Evolutionary conservation across 1,140 invertebrate genomes (phyloP).

Genomic region (Drosophila leontia): DNA sequence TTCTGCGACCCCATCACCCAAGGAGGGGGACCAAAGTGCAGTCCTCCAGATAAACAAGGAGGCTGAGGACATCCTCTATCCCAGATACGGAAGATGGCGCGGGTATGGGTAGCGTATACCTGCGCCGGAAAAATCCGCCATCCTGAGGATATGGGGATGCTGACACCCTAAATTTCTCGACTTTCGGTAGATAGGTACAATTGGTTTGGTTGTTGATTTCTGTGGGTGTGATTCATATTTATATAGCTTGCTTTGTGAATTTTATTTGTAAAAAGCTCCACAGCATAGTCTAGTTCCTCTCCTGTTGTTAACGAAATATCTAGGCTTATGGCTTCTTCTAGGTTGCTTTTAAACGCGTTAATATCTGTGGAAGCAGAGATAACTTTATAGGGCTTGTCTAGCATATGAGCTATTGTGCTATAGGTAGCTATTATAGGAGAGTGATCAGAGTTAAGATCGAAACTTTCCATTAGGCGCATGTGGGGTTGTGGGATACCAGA

Average conservation of each 20-base stretch:
- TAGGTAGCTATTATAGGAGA: conserved; percentile 17
- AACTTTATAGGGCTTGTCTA: conserved; percentile 6
- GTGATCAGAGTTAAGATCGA: conserved; percentile 14
- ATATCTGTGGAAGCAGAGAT: conserved; percentile 22
- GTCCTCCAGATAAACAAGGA: too few species aligned
- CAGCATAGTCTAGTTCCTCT: conserved; percentile 38
- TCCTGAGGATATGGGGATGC: too few species aligned
- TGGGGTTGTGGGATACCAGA: conserved; percentile 53
- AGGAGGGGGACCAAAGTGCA: too few species aligned
- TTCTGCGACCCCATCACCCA: too few species aligned
- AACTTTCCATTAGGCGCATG: conserved; percentile 13
- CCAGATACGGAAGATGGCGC: too few species aligned
- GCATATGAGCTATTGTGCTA: neutral
- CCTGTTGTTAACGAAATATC: conserved; percentile 29
- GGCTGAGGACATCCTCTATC: too few species aligned
- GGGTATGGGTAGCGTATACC: too few species aligned
- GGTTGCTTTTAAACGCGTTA: conserved; percentile 27
- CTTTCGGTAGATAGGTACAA: too few species aligned
- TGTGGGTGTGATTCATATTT: too few species aligned
- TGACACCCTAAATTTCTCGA: too few species aligned
- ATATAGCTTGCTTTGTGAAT: conserved; percentile 15
- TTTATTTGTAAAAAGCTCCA: conserved; percentile 47
- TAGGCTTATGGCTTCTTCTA: conserved; percentile 29
- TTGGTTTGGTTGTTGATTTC: too few species aligned
- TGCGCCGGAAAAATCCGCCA: too few species aligned